Conservation (phyloP, 2,888 invertebrate genomes). For the Capitulum mitella region DNA sequence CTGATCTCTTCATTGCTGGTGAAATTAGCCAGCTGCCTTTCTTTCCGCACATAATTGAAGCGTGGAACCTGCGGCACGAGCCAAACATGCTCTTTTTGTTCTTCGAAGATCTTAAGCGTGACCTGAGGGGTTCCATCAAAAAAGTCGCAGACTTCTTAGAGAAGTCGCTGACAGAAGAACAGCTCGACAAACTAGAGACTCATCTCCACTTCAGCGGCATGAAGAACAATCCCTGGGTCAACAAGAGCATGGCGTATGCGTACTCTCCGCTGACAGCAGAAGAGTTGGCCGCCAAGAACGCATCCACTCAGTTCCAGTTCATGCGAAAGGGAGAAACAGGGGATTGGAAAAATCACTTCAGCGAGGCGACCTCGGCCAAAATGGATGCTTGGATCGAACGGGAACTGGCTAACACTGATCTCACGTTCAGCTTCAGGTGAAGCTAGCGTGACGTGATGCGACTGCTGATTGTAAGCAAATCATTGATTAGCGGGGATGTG, state of each 20-base stretch:
- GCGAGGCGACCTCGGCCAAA: not conserved
- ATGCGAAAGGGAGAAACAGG: conserved; percentile 18
- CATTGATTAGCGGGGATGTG: too few relatives aligned
- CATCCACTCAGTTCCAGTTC: not conserved
- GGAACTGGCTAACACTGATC: not conserved
- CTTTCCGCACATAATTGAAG: conserved; percentile 43
- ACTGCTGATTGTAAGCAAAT: too few relatives aligned
- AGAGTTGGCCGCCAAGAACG: not conserved
- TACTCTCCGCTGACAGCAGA: not conserved
- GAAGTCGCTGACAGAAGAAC: conserved; percentile 29
- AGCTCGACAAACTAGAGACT: conserved; percentile 26
- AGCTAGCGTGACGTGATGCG: too few relatives aligned
- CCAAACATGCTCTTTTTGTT: conserved; percentile 42
- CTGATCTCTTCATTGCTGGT: conserved; percentile 43
- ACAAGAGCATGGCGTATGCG: conserved; percentile 22
- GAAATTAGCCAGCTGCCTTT: conserved; percentile 45
- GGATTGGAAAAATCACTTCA: conserved; percentile 18
- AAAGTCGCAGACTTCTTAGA: conserved; percentile 37
- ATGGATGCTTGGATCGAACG: not conserved
- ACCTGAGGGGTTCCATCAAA: conserved; percentile 34
- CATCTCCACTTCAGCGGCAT: conserved; percentile 32
- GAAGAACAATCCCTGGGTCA: conserved; percentile 32
- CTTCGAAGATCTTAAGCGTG: conserved; percentile 44
- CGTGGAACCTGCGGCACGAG: conserved; percentile 40
- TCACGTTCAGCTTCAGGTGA: too few relatives aligned